Base-by-base conservation (phyloP, 2,888 invertebrate species). In the Girardia tigrina region DNA sequence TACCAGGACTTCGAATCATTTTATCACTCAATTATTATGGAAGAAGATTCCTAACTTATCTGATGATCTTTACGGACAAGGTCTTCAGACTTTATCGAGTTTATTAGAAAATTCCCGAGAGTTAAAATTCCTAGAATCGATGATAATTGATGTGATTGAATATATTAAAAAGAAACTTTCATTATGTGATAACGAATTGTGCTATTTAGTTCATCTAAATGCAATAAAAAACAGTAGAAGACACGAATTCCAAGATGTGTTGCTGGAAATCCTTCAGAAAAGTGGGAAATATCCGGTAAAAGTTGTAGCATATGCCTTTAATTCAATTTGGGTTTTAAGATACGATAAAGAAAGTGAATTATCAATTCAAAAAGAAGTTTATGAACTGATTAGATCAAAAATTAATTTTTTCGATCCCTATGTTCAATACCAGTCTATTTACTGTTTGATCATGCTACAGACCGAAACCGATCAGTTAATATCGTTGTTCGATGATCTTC, bases 371-470 rank as follows among this genome's bases (percentile, higher is more conserved):
- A 23, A 56, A n/a, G 23, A 56, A 8, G 2, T 56, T 20, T 56
- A 12, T 56, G 23, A 56, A 56, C 23, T 56, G n/a, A 56, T 56
- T 16, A 12, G 2, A 12, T 20, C n/a, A 20, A 56, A 56, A 56
- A 56, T 56, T 23, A 56, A 56, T 56, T 56, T 56, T 56, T 56
- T 8, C 23, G 56, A 56, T 56, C 56, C 56, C n/a, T n/a, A 20
- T 56, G 56, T 56, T 56, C 56, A 56, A 23, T 56, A 56, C 23
- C 56, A 56, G n/a, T 56, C 56, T 6, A 56, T 56, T 56, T 56
- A 56, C n/a, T 56, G 56, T 56, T 56, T 56, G 23, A 23, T 56
- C n/a, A 56, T 56, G 56, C n/a, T 56, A 12, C 56, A 56, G 23
- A 56, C 23, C 4, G 56, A 56, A 4, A 56, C 56, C 4, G 4